phyloP scores from a whole-genome alignment of 2,888 invertebrate species.

The Sminthurinus aureus region DNA sequence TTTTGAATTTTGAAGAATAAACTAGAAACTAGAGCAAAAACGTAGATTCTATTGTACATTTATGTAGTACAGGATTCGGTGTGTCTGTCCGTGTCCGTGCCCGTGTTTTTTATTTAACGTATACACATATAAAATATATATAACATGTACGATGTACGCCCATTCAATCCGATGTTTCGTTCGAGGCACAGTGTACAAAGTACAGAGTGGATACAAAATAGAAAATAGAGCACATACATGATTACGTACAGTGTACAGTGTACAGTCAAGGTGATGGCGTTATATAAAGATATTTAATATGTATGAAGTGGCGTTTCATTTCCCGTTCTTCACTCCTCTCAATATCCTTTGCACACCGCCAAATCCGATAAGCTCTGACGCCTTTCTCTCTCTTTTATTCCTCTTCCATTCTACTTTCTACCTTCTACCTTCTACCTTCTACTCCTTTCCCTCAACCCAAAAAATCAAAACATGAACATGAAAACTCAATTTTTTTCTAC shows the following conservation, averaged over 20 bases:
- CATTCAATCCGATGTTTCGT: neutral
- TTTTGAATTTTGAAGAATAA: no score
- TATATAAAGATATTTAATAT: conserved; percentile 54
- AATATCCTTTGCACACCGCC: conserved; percentile 49
- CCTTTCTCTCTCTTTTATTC: conserved; percentile 29
- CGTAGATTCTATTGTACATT: neutral
- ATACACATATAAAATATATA: no score
- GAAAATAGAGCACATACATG: no score
- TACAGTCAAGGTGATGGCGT: neutral
- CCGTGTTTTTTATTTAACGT: neutral
- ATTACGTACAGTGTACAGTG: neutral
- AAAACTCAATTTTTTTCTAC: neutral
- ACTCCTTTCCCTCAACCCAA: conserved; percentile 38
- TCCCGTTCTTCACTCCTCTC: conserved; percentile 49
- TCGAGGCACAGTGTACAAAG: neutral
- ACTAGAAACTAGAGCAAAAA: neutral
- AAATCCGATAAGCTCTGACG: conserved; percentile 48
- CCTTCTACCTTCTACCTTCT: no score
- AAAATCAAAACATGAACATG: neutral
- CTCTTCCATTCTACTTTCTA: conserved; percentile 10
- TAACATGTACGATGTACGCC: neutral
- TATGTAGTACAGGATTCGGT: neutral
- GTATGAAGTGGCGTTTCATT: conserved; percentile 59
- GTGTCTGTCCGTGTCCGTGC: neutral
- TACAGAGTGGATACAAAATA: neutral